A percentile compares a stretch with the other conserved stretches of the same genome.
These are phyloP conservation scores for Agelas oroides DNA, from an alignment of 37 sponge, comb jelly and placozoan species.

Conservation along the genomic window DNA sequence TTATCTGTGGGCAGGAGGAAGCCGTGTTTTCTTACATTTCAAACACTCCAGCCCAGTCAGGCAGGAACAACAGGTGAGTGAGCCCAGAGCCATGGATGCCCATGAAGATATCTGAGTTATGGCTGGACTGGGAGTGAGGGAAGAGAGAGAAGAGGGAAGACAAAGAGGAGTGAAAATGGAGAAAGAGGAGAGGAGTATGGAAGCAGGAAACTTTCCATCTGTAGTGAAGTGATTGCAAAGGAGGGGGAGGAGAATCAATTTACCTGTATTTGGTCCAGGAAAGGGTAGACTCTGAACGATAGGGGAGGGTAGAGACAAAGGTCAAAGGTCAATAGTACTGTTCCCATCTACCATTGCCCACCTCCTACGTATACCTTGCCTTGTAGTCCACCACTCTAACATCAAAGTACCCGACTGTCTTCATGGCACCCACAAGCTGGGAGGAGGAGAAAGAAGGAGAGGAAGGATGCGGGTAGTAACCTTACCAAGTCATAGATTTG, in stretches of 20 bases:
- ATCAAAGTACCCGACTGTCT: conserved; percentile 57
- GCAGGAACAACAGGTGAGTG: conserved; percentile 90
- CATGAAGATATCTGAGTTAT: conserved; percentile 91
- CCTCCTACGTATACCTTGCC: conserved; percentile 46
- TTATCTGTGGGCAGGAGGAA: too few species aligned
- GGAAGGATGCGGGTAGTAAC: too few species aligned
- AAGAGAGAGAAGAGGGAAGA: too few species aligned
- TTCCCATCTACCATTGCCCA: too few species aligned
- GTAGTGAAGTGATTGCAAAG: not conserved
- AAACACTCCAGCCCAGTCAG: conserved; percentile 92
- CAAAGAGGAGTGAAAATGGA: not conserved
- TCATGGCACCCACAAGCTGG: conserved; percentile 64
- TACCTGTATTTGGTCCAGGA: conserved; percentile 76
- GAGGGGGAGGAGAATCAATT: not conserved
- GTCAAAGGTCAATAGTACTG: not conserved
- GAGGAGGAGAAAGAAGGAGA: not conserved
- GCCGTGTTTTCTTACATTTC: conserved; percentile 86
- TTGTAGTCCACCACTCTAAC: conserved; percentile 79
- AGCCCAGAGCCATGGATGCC: conserved; percentile 96
- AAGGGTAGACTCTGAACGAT: conserved; percentile 46
- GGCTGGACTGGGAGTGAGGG: conserved; percentile 48
- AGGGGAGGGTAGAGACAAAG: not conserved
- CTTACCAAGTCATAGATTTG: too few species aligned
- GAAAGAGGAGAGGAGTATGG: not conserved
- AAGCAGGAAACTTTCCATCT: not conserved